Evolutionary conservation across 2,888 invertebrate species (phyloP).

Genomic region (Agrochola macilenta): DNA sequence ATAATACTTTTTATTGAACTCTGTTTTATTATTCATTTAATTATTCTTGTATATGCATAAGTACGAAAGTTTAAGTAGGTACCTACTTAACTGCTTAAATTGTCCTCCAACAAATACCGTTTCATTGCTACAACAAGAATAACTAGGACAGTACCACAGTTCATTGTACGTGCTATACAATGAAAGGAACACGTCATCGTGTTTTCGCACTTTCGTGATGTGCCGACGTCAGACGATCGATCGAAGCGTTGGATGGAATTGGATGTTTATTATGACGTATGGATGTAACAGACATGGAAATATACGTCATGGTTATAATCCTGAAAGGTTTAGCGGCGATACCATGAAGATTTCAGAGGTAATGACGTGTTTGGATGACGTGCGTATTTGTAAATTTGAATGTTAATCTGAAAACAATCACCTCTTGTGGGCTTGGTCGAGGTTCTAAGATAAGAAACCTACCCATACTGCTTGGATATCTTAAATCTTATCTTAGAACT

Average conservation of each 20-base stretch:
- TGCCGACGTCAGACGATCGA: conserved; percentile 54
- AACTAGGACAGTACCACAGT: conserved; percentile 50
- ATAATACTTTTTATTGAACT: neutral
- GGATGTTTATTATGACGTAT: conserved; percentile 38
- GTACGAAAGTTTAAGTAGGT: neutral
- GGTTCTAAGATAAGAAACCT: neutral
- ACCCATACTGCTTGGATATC: neutral
- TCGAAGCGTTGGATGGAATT: conserved; percentile 20
- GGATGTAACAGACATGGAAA: neutral
- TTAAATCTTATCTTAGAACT: neutral
- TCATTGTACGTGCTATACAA: conserved; percentile 55
- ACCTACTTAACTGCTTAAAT: conserved; percentile 10
- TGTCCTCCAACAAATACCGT: conserved; percentile 37
- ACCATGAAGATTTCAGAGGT: conserved; percentile 1
- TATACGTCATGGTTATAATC: conserved; percentile 34
- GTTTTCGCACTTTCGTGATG: conserved; percentile 56
- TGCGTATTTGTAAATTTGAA: neutral
- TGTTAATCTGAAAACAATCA: neutral
- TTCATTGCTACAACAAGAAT: conserved; percentile 30
- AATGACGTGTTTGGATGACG: conserved; percentile 1
- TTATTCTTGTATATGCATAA: conserved; percentile 8
- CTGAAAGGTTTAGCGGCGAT: neutral
- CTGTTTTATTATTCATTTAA: neutral
- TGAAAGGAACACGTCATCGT: conserved; percentile 50
- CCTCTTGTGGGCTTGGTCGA: neutral